Evolutionary conservation across 2,113 vertebrate genomes (phyloP).

Genomic region (Platysteira castanea): DNA sequence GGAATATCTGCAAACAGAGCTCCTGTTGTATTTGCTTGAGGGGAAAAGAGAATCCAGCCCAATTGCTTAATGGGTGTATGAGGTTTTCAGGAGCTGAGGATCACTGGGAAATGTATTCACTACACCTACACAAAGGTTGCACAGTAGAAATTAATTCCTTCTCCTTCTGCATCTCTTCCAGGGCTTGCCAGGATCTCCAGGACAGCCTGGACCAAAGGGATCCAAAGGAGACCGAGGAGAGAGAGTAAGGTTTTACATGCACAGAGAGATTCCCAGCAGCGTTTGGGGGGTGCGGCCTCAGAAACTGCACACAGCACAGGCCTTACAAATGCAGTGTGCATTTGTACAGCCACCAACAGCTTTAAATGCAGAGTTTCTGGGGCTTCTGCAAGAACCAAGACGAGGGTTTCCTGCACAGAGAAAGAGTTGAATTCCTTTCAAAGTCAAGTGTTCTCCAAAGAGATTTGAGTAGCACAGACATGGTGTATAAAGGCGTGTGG

Average conservation of each 20-base stretch:
- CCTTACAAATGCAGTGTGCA: neutral
- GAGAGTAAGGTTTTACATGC: slow-evolving; percentile 65
- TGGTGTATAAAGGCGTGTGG: neutral
- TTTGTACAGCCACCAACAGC: neutral
- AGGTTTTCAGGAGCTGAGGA: neutral
- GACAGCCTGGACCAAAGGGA: slow-evolving; percentile 69
- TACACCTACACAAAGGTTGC: neutral
- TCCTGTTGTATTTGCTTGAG: neutral
- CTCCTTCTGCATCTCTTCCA: slow-evolving; percentile 32
- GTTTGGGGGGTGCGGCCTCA: neutral
- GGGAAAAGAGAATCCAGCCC: neutral
- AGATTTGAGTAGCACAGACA: neutral
- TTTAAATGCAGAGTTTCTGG: neutral
- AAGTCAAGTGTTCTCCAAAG: neutral
- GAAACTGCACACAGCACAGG: neutral
- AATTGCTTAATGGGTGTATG: neutral
- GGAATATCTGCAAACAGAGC: neutral
- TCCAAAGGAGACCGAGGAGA: slow-evolving; percentile 80
- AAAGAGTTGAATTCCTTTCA: neutral
- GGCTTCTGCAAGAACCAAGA: neutral
- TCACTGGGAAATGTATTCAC: neutral
- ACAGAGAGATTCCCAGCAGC: neutral
- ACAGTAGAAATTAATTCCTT: neutral
- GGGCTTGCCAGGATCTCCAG: slow-evolving; percentile 73
- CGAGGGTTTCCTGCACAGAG: neutral